Base-by-base conservation (phyloP, 1,140 invertebrate genomes). In the Monochamus saltuarius region DNA sequence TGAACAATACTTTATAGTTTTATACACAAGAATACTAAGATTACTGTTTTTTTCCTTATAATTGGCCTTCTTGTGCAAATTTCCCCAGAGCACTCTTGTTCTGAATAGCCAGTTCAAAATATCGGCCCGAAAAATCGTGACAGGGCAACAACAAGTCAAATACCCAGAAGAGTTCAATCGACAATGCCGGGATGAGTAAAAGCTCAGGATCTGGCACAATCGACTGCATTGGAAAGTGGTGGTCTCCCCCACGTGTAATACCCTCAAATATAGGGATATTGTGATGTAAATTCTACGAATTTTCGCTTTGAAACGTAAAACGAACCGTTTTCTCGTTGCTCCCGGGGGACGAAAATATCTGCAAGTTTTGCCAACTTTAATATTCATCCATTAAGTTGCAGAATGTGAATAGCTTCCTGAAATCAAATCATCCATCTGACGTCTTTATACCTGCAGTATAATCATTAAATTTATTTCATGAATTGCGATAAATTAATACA, bases 251-350 rank as follows among this genome's bases (percentile, higher is more conserved):
- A 19, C 10, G 45, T 19, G 11, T 47, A 29, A 19, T 47, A 47
- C 19, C 19, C 13, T n/a, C 45, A 29, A 47, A 47, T 47, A 47
- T 47, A 47, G 17, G 45, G 45, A 47, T 29, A 47, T 47, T 47
- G 45, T 47, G 45, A 47, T 47, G 45, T 10, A 47, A 47, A 47
- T 47, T 47, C 17, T 9, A n/a, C 14, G 19, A 47, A 47, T 47
- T 40, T 40, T 40, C 14, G 11, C 16, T 47, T 19, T 47, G 10
- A 47, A 11, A 19, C 45, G 19, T 47, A 47, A n/a, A 47, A 47
- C 17, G 19, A 22, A 47, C 45, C 45, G 11, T 29, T 22, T 17
- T 47, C 4, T 17, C 0, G 17, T 47, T 16, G 2, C 45, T 47
- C 45, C 45, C 45, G 4, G 7, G 45, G 19, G 45, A 47, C 14